Base-by-base conservation (phyloP, 2,797 vertebrate species). In the Pipistrellus nathusii region DNA sequence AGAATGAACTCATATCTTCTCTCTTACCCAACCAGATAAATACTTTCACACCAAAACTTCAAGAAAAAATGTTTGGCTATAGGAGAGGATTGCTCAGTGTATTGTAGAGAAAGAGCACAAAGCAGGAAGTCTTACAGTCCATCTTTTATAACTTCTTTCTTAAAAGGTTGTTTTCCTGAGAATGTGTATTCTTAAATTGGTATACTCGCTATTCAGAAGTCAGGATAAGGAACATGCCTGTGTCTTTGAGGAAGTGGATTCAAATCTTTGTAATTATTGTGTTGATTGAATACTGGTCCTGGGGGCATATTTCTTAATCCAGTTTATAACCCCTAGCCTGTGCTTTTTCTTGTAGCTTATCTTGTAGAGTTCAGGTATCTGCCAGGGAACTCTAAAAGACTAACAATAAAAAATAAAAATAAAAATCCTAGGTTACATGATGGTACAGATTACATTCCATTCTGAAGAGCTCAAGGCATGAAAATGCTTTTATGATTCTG, bases 401-500 rank as follows among this genome's bases (percentile, higher is more conserved):
- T 86, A 82, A 51, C 85, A 53, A 32, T 69, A n/a, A 32, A n/a
- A 85, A 90, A 80, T 44, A 44, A 44, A 95, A 44, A 44, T 44
- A 44, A 44, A 44, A 69, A 46, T 59, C 25, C 73, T 87, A 30
- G 66, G 6, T 95, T 91, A 72, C 23, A 32, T 55, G 38, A 4
- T 85, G 25, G 38, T 82, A 32, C 51, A 73, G 84, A 72, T 86
- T 92, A 82, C 82, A 91, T 92, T 90, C 32, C 46, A 44, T 84
- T 80, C 14, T 46, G 23, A 87, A 62, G 25, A 84, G 30, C 12
- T 92, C 6, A 66, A 71, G 55, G 78, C 66, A 81, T 51, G 48
- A 85, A 95, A 75, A 82, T 88, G 51, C 72, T 94, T 83, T 35
- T 59, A 23, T 80, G 83, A 69, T 89, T 92, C 66, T 88, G 69